phyloP scores from a whole-genome alignment of 1,140 invertebrate genomes.

The Amphibalanus amphitrite region DNA sequence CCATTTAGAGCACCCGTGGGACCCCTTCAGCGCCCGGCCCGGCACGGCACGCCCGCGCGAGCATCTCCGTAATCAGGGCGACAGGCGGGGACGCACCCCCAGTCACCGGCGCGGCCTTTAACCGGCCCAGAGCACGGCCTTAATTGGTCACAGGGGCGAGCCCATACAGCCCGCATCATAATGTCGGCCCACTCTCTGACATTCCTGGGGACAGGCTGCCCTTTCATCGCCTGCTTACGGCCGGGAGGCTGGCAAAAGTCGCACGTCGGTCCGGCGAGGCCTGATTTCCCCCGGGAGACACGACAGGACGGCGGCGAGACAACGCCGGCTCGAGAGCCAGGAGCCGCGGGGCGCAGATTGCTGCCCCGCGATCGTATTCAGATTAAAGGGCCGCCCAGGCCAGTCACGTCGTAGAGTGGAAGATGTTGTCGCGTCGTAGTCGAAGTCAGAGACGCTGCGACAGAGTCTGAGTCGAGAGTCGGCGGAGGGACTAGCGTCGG shows the following conservation, averaged over 20 bases:
- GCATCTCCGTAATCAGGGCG: neutral
- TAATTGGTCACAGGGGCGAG: neutral
- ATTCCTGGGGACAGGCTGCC: neutral
- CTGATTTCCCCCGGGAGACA: neutral
- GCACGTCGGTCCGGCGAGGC: too few species aligned
- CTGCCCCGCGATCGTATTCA: too few species aligned
- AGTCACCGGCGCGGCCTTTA: neutral
- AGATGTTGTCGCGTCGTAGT: too few species aligned
- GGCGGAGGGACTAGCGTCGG: too few species aligned
- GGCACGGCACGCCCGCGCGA: neutral
- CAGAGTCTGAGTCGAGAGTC: too few species aligned
- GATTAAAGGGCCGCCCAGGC: too few species aligned
- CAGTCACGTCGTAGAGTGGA: too few species aligned
- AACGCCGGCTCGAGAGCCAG: neutral
- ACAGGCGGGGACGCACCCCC: too few species aligned
- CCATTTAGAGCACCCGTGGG: neutral
- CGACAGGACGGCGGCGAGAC: neutral
- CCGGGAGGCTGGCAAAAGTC: neutral
- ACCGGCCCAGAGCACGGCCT: neutral
- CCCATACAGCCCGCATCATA: neutral
- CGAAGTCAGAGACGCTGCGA: too few species aligned
- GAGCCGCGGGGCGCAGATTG: too few species aligned
- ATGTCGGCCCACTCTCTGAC: neutral
- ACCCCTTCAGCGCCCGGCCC: neutral
- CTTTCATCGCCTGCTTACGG: neutral